Evolutionary conservation across 2,113 vertebrate genomes (phyloP).

Genomic region (Phalacrocorax aristotelis): DNA sequence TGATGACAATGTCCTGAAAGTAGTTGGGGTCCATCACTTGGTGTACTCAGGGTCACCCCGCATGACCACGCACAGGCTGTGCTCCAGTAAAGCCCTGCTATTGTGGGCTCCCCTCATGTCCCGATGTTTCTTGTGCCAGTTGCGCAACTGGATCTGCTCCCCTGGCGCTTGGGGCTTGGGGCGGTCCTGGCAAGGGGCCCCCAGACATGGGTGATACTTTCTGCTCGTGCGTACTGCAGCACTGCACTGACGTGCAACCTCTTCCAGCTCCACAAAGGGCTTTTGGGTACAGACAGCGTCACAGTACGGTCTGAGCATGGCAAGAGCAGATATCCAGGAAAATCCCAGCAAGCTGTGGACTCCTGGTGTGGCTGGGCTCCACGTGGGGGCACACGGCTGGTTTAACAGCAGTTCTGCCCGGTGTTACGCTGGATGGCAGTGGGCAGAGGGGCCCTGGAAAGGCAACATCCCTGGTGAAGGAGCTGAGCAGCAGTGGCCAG

Average conservation of each 20-base stretch:
- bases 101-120: not conserved
- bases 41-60: too few relatives aligned
- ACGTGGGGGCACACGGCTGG: rapidly evolving
- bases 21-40: rapidly evolving
- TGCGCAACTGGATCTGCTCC: not conserved
- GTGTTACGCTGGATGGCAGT: rapidly evolving
- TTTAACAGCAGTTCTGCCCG: rapidly evolving
- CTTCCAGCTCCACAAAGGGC: not conserved
- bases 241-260: rapidly evolving
- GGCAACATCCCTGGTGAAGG: not conserved
- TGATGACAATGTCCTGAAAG: not conserved
- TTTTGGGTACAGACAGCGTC: not conserved
- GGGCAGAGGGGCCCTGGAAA: not conserved
- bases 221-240: not conserved
- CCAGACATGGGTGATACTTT: rapidly evolving
- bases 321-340: not conserved
- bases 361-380: too few relatives aligned
- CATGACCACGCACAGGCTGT: not conserved
- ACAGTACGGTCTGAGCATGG: rapidly evolving
- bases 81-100: not conserved
- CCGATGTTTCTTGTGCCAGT: not conserved
- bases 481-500: not conserved
- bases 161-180: rapidly evolving
- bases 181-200: not conserved
- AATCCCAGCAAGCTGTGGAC: rapidly evolving